A percentile compares a stretch with the other conserved stretches of the same genome.
These are phyloP conservation scores for Andrena bicolor DNA, from an alignment of 2,888 invertebrate genomes.

Conservation along the genomic window DNA sequence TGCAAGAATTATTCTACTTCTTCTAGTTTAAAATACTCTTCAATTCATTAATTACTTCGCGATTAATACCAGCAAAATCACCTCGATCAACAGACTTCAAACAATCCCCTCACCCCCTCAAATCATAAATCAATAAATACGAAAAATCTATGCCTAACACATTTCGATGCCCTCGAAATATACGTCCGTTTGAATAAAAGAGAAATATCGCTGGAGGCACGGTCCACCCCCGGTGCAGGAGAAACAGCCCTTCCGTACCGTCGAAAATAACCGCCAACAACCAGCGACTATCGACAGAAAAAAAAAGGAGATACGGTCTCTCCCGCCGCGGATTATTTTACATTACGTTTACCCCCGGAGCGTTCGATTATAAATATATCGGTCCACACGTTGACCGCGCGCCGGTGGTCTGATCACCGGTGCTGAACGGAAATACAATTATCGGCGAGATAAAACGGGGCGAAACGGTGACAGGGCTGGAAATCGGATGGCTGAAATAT, in stretches of 20 bases:
- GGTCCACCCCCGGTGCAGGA: too few relatives aligned
- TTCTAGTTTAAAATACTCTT: too few relatives aligned
- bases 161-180: not conserved
- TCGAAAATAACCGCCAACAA: not conserved
- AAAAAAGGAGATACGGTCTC: not conserved
- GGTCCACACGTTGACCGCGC: conserved; percentile 62
- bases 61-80: too few relatives aligned
- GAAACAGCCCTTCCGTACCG: not conserved
- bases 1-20: too few relatives aligned
- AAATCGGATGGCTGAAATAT: conserved; percentile 75
- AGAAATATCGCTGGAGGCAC: not conserved
- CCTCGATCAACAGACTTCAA: too few relatives aligned
- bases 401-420: conserved; percentile 66
- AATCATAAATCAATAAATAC: not conserved
- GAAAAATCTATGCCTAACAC: not conserved
- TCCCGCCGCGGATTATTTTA: conserved; percentile 37
- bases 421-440: conserved; percentile 78
- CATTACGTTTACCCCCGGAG: conserved; percentile 26
- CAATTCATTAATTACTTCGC: too few relatives aligned
- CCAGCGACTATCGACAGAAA: not conserved
- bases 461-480: conserved; percentile 70
- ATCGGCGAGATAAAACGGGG: conserved; percentile 77
- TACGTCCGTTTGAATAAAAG: not conserved
- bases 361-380: conserved; percentile 68
- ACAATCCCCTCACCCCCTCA: not conserved